phyloP scores from a whole-genome alignment of 2,888 invertebrate genomes.

The Drosophila mulleri region DNA sequence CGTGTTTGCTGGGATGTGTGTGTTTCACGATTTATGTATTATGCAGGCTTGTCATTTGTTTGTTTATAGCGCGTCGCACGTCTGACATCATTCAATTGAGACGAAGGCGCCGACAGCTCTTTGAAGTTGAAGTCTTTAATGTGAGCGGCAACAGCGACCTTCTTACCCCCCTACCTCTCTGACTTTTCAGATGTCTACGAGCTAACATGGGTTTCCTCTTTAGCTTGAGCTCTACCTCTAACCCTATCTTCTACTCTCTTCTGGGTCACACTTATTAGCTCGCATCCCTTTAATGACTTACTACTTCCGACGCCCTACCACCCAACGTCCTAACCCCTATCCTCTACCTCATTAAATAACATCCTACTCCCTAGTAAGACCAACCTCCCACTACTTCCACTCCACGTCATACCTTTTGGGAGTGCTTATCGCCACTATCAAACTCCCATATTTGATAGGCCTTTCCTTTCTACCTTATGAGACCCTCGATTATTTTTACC shows the following conservation, averaged over 20 bases:
- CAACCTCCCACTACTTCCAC: neutral
- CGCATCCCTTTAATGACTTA: neutral
- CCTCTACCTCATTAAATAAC: neutral
- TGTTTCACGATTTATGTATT: slow-evolving; percentile 47
- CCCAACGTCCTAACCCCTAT: neutral
- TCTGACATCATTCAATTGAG: slow-evolving; percentile 71
- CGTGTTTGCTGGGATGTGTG: slow-evolving; percentile 5
- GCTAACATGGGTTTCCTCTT: neutral
- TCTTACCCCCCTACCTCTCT: neutral
- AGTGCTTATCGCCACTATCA: neutral
- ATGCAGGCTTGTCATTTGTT: slow-evolving; percentile 54
- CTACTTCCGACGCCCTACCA: too few relatives aligned
- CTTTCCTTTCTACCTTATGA: neutral
- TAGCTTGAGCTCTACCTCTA: neutral
- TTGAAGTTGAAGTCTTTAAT: slow-evolving; percentile 27
- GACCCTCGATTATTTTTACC: too few relatives aligned
- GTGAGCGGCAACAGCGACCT: neutral
- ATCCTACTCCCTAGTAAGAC: neutral
- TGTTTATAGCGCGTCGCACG: slow-evolving; percentile 48
- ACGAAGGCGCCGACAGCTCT: slow-evolving; percentile 43
- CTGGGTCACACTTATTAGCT: neutral
- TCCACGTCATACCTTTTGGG: neutral
- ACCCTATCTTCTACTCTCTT: neutral
- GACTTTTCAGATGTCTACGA: neutral
- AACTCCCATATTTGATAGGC: neutral